Evolutionary conservation across 2,113 vertebrate genomes (phyloP), one percentile per base, ranked within the genome.

Genomic region (Eublepharis macularius): DNA sequence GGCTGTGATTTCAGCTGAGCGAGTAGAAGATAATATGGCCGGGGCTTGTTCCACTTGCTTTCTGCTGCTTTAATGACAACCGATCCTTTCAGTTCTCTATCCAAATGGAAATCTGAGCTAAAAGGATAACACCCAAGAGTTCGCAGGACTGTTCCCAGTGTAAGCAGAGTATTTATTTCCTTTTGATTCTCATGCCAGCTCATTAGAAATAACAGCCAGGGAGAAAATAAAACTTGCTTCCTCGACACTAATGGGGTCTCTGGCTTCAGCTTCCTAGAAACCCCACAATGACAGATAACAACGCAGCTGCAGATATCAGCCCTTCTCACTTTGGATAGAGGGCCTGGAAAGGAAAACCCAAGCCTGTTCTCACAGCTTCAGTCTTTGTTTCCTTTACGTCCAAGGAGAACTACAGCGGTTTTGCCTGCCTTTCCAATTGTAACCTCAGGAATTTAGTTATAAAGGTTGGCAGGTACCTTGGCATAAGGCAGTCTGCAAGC

Each of bases 31-130:
- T 92, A 89, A 91, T 82, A 76, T 68, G 11, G 81, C 89, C 72
- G 41, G 21, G 79, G 70, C 86, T 92, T 88, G 79, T 84, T 94
- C 89, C 91, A 88, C 90, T 92, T 91, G 81, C 87, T 91, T 90
- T 87, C 92, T 89, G 83, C 80, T 39, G 74, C 47, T 93, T 93
- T 93, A 91, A 88, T 88, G 84, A 93, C 77, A 83, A 86, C 87
- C 89, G 87, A 93, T 89, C 80, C 85, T 41, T 82, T 78, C 34
- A 34, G 73, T 87, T 88, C 75, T 84, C 76, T 86, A 83, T 81
- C 47, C 85, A 88, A 81, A 88, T 87, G 81, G 19, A 88, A 90
- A 92, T 88, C 73, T 87, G 66, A 57, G 36, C 80, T 84, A 32
- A 82, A 54, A 86, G 49, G 75, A 39, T 57, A 81, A 76, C 45